Percentiles rank a stretch among this genome's conserved stretches.
Conservation (phyloP, 2,888 invertebrate genomes). For the Drosophila algonquin region DNA sequence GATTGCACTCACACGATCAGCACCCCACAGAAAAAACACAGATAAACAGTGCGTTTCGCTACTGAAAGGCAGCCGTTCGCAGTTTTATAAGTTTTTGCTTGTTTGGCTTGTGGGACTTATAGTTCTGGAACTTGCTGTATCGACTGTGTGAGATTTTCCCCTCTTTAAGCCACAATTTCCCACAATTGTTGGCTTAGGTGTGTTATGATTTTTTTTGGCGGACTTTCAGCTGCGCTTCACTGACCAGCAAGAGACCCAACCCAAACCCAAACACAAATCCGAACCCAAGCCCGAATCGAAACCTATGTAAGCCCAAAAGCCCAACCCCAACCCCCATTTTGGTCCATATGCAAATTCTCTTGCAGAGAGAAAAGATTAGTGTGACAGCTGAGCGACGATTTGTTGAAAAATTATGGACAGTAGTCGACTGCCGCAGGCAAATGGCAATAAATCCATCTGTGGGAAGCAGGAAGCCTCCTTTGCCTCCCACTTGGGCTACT, state of each 20-base stretch:
- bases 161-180: constrained; percentile 62
- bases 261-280: constrained; percentile 22
- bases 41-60: constrained; percentile 22
- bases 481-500: not conserved
- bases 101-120: not conserved
- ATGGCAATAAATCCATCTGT: constrained; percentile 75
- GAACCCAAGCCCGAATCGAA: constrained; percentile 38
- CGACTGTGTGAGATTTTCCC: constrained; percentile 36
- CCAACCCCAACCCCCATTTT: constrained; percentile 19
- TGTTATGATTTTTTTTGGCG: constrained; percentile 47
- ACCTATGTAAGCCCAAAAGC: constrained; percentile 13
- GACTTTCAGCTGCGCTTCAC: constrained; percentile 68
- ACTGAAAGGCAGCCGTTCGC: not conserved
- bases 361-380: constrained; percentile 61
- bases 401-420: constrained; percentile 79
- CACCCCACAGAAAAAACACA: constrained; percentile 11
- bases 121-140: constrained; percentile 18
- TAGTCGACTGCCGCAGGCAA: constrained; percentile 70
- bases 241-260: constrained; percentile 53
- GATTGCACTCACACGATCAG: constrained; percentile 42
- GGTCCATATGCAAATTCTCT: constrained; percentile 70
- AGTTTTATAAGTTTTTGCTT: no score
- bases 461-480: constrained; percentile 59
- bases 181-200: constrained; percentile 63
- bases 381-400: constrained; percentile 80